Base-by-base conservation (phyloP, 2,797 vertebrate species). In the Lagodon rhomboides region DNA sequence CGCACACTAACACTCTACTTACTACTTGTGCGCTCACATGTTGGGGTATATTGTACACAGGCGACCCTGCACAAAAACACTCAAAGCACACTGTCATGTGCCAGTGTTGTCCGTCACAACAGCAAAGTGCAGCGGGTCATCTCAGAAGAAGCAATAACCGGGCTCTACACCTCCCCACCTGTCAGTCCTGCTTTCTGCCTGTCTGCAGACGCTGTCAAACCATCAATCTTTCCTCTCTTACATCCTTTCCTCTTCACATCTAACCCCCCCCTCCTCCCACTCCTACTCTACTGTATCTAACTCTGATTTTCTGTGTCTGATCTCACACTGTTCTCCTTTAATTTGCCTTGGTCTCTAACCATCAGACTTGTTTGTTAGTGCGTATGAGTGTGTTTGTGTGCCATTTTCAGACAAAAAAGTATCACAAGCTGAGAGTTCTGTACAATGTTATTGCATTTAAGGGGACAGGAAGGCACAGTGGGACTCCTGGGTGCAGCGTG, bases 191-290 rank as follows among this genome's bases (percentile, higher is more conserved):
- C 83, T 93, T 89, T 93, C 90, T 89, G 87, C 89, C 79, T 91
- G 89, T 90, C 94, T 92, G 86, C 89, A 86, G 87, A 83, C 38
- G 85, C 87, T 93, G 91, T 92, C 94, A 93, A 90, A 68, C 75
- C 87, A 86, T 93, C 93, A 93, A 85, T 93, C 91, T 88, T 56
- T 73, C 58, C 58, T 75, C 78, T 81, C 81, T 89, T 83, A 82
- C 75, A 79, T 62, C 58, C 73, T 84, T 34, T 74, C 61, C 51
- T 73, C 72, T 61, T 18, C 75, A 75, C 71, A 47, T 79, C 66
- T 63, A 71, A 34, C 30, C 30, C 30, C 30, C 30, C 6, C 30
- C 30, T 6, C 6, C 0, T 34, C 30, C 49, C 46, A 12, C 55
- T 18, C 65, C 60, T 74, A 50, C 64, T 59, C 34, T 50, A 10